phyloP scores from a whole-genome alignment of 2,888 invertebrate species.

The Amblyteles armatorius region DNA sequence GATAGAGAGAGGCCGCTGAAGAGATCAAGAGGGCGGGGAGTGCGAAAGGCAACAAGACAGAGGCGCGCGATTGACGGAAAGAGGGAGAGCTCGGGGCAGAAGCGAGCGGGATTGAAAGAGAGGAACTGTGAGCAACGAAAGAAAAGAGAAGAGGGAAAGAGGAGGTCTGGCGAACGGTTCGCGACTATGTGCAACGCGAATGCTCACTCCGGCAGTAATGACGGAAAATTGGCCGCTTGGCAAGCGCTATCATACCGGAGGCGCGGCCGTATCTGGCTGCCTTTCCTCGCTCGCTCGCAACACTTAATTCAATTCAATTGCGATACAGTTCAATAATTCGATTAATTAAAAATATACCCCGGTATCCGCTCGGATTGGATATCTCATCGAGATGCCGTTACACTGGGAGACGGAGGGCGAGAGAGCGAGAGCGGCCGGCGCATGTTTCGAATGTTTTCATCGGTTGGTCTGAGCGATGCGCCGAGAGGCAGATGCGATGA shows the following conservation, averaged over 20 bases:
- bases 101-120: conserved; percentile 1
- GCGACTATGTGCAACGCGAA: conserved; percentile 19
- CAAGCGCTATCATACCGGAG: conserved; percentile 34
- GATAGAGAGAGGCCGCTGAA: conserved; percentile 30
- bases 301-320: conserved; percentile 84
- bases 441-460: conserved; percentile 43
- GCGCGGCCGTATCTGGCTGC: conserved; percentile 70
- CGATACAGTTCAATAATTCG: conserved; percentile 84
- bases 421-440: conserved; percentile 21
- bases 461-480: conserved; percentile 14
- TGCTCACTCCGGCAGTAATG: conserved; percentile 73
- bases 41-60: conserved; percentile 16
- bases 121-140: not conserved
- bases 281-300: conserved; percentile 69
- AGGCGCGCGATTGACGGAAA: not conserved
- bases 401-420: conserved; percentile 13
- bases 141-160: not conserved
- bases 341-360: conserved; percentile 83
- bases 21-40: conserved; percentile 48
- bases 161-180: conserved; percentile 16
- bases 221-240: conserved; percentile 80
- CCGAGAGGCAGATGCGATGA: conserved; percentile 24
- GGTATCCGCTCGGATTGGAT: conserved; percentile 67
- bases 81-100: not conserved
- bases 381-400: conserved; percentile 35